A percentile compares a stretch with the other conserved stretches of the same genome.
These are phyloP conservation scores for Trichomalopsis sarcophagae DNA, from an alignment of 1,140 invertebrate species.

Conservation along the genomic window DNA sequence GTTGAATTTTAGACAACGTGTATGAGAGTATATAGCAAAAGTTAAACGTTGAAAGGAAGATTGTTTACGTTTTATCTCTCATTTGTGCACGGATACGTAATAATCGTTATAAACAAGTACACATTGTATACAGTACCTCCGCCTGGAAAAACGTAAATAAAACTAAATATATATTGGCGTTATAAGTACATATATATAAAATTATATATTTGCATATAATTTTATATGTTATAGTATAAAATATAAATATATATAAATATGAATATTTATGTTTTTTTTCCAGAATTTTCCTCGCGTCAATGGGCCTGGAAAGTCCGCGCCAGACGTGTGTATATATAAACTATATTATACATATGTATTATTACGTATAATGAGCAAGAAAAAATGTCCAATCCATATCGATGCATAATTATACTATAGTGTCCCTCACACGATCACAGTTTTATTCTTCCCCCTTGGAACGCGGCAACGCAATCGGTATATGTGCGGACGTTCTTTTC, in stretches of 20 bases:
- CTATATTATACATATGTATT: conserved; percentile 1
- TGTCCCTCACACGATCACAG: neutral
- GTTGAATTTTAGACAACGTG: neutral
- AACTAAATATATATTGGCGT: conserved; percentile 4
- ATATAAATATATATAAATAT: conserved; percentile 11
- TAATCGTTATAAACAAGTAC: conserved; percentile 31
- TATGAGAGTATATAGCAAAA: neutral
- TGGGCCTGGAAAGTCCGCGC: conserved; percentile 12
- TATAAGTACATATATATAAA: conserved; percentile 31
- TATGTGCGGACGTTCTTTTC: neutral
- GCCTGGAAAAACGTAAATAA: neutral
- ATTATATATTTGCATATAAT: conserved; percentile 47
- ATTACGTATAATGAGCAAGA: neutral
- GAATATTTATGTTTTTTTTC: conserved; percentile 9
- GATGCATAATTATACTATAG: neutral
- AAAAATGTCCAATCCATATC: neutral
- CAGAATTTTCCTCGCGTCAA: neutral
- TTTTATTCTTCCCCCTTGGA: neutral
- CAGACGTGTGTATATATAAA: conserved; percentile 25
- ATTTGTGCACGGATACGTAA: conserved; percentile 25
- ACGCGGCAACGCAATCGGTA: neutral
- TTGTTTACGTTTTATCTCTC: conserved; percentile 7
- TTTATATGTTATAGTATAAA: conserved; percentile 39
- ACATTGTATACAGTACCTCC: conserved; percentile 20
- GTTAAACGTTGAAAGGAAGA: neutral